Evolutionary conservation across 1,140 invertebrate species (phyloP), one percentile per base, ranked within the genome.

Genomic region (Ceratosolen solmsi): DNA sequence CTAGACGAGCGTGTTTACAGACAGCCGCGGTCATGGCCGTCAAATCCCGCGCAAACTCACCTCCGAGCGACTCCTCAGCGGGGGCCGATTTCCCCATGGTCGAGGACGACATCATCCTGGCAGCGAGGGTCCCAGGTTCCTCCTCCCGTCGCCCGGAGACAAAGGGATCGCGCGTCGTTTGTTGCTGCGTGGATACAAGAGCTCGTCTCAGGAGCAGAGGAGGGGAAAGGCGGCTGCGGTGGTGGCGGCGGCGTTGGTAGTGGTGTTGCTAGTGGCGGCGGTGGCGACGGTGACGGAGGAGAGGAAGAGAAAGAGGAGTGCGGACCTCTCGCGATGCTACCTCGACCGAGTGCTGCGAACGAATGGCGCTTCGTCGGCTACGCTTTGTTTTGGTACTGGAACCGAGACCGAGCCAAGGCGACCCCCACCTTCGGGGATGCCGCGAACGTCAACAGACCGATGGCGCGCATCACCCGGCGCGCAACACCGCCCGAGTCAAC

Each of bases 51-150:
- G 38, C n/a, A 25, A 73, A 88, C 90, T 90, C 84, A 92, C 92
- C 92, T 84, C 91, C 90, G 17, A 92, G 86, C 33, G 86, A 85
- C 77, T 92, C 92, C 70, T 92, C 92, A 80, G 88, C 88, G 30
- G 86, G 87, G n/a, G 25, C 11, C 70, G 51, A 15, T 15, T 54
- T 54, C 20, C 51, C 51, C 83, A 91, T 92, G 22, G 88, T 87
- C 70, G 89, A 88, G 33, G 91, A 89, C 84, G 90, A 73, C 71
- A 73, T 80, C 65, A 2, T 77, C 22, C n/a, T 22, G 65, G 36
- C 65, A 25, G n/a, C 25, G 8, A 9, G n/a, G 58, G 5, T 25
- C 58, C 25, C 27, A 13, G 8, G 7, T n/a, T 25, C 58, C 25
- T 30, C 15, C 58, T 63, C 25, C 1, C 58, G 11, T 63, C 58